Conservation (phyloP, 2,888 invertebrate species). For the Agrochola lota region DNA sequence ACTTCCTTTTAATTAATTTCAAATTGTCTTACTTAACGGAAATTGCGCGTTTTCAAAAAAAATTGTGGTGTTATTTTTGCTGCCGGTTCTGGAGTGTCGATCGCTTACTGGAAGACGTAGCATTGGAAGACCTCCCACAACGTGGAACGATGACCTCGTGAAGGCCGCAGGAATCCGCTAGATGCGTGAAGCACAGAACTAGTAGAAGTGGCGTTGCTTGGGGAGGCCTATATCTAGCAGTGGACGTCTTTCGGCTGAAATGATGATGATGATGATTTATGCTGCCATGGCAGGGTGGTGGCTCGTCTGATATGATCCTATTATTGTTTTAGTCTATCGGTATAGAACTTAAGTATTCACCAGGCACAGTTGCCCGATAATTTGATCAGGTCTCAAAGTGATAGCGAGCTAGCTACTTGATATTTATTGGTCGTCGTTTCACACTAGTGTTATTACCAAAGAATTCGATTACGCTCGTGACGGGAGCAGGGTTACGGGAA, state of each 20-base stretch:
- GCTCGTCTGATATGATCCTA: background rate
- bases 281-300: background rate
- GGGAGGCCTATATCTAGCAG: too few species aligned
- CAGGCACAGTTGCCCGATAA: constrained; percentile 31
- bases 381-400: constrained; percentile 51
- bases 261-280: too few species aligned
- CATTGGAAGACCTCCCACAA: too few species aligned
- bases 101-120: too few species aligned
- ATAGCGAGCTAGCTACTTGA: constrained; percentile 26
- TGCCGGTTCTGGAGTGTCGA: too few species aligned
- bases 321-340: constrained; percentile 13
- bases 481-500: background rate
- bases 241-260: too few species aligned
- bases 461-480: constrained; percentile 33
- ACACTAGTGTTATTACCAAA: constrained; percentile 7
- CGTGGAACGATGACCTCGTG: too few species aligned
- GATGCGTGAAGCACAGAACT: too few species aligned
- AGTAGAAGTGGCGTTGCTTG: too few species aligned
- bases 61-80: too few species aligned
- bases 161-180: too few species aligned
- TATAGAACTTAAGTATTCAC: constrained; percentile 38
- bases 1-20: rapidly evolving
- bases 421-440: constrained; percentile 40
- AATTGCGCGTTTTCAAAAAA: background rate
- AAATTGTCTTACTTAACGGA: too few species aligned